Evolutionary conservation across 2,888 invertebrate species (phyloP), one percentile per base, ranked within the genome.

Genomic region (Rhabditoides inermis): DNA sequence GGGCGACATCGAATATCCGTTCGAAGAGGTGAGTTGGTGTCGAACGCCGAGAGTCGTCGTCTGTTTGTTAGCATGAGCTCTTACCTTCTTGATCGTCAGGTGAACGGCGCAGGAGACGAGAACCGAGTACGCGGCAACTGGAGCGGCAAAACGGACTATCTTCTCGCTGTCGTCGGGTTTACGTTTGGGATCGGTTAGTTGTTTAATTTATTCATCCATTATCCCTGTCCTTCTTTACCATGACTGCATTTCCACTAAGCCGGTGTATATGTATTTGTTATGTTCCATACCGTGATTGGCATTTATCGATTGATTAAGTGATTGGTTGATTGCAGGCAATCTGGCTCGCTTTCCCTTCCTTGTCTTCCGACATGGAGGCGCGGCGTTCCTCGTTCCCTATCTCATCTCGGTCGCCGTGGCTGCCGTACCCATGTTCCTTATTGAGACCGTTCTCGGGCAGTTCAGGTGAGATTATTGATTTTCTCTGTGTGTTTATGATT

Each of bases 401-500:
- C 82, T 86, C 25, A 82, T 86, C 25, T 76, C 89, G 72, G 82
- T 90, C 77, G 84, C 88, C 35, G 84, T 86, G 67, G 86, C 86
- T 50, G 87, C 87, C 6, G 79, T 88, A 50, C 88, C 88, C 26
- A 81, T 88, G 6, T 86, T 88, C 83, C 87, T 87, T 72, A 85
- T 87, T 84, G 88, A 88, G 77, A 79, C 60, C 44, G 63, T 87
- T n/a, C 84, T 88, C 58, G 88, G 88, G 0, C 88, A 88, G 77
- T 88, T 85, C 76, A 65, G 69, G 15, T n/a, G n/a, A n/a, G n/a
- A 86, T 86, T 27, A n/a, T n/a, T n/a, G n/a, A n/a, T n/a, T n/a
- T n/a, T n/a, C n/a, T n/a, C n/a, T n/a, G n/a, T n/a, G n/a, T n/a
- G n/a, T n/a, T n/a, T n/a, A n/a, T n/a, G n/a, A n/a, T n/a, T n/a